A percentile compares a stretch with the other conserved stretches of the same genome.
phyloP scores from a whole-genome alignment of 2,797 vertebrate genomes.

The Apodemus agrarius region DNA sequence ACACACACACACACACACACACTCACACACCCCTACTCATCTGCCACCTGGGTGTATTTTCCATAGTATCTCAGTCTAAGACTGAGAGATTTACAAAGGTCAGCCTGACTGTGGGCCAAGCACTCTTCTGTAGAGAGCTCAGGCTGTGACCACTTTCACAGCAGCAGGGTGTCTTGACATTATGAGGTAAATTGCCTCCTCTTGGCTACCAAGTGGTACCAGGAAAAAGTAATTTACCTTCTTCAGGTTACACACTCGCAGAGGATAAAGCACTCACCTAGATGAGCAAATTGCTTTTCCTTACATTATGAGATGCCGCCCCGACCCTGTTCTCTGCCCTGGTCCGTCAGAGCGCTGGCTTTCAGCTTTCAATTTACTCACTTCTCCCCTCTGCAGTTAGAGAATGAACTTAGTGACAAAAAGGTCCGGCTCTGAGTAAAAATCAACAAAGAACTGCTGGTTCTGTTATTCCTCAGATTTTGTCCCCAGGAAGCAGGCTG shows the following conservation, averaged over 20 bases:
- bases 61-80: neutral
- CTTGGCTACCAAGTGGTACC: conserved; percentile 76
- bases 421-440: neutral
- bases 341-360: conserved; percentile 28
- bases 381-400: neutral
- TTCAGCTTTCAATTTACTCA: conserved; percentile 27
- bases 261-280: conserved; percentile 74
- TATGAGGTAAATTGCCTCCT: conserved; percentile 71
- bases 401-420: conserved; percentile 17
- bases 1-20: neutral
- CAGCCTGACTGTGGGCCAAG: conserved; percentile 33
- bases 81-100: conserved; percentile 55
- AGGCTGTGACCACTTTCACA: conserved; percentile 34
- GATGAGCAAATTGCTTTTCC: conserved; percentile 70
- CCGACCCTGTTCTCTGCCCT: conserved; percentile 59
- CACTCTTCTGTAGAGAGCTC: conserved; percentile 14
- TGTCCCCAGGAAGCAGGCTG: neutral
- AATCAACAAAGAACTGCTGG: neutral
- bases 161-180: conserved; percentile 77
- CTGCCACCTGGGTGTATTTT: neutral
- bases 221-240: conserved; percentile 80
- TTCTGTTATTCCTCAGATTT: neutral
- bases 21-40: neutral
- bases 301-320: conserved; percentile 67
- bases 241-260: conserved; percentile 61